Percentiles rank a stretch among this genome's conserved stretches.
Evolutionary conservation across 2,113 vertebrate species (phyloP).

Genomic region (Phoxinus phoxinus): DNA sequence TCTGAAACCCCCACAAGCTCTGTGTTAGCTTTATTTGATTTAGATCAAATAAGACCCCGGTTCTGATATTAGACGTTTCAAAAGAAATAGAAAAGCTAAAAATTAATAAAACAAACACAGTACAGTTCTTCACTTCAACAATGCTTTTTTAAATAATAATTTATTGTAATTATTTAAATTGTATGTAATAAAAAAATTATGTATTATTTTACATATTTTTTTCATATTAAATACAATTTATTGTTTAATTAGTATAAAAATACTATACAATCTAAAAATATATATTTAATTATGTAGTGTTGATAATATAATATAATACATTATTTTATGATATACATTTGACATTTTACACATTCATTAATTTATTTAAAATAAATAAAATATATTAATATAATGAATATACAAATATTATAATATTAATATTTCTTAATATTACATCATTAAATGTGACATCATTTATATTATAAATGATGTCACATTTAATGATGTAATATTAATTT

Average conservation of each 20-base stretch:
- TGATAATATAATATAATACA: too few relatives aligned
- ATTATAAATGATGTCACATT: neutral
- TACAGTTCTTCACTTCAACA: neutral
- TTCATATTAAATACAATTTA: too few relatives aligned
- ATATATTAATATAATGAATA: neutral
- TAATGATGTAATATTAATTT: neutral
- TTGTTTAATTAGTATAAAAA: too few relatives aligned
- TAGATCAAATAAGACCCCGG: neutral
- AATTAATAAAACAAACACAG: neutral
- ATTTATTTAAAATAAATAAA: too few relatives aligned
- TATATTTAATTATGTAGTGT: too few relatives aligned
- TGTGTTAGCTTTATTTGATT: neutral
- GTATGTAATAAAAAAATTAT: neutral
- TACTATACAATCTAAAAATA: too few relatives aligned
- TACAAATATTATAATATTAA: neutral
- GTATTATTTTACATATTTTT: neutral
- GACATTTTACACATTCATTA: too few relatives aligned
- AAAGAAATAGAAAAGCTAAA: neutral
- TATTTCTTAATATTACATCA: too few relatives aligned
- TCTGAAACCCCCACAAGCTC: neutral
- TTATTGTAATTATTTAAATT: neutral
- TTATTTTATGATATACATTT: neutral
- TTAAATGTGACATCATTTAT: too few relatives aligned
- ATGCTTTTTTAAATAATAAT: neutral
- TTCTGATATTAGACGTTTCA: neutral